Evolutionary conservation across 2,797 vertebrate species (phyloP).

Genomic region (Malacoraja senta): DNA sequence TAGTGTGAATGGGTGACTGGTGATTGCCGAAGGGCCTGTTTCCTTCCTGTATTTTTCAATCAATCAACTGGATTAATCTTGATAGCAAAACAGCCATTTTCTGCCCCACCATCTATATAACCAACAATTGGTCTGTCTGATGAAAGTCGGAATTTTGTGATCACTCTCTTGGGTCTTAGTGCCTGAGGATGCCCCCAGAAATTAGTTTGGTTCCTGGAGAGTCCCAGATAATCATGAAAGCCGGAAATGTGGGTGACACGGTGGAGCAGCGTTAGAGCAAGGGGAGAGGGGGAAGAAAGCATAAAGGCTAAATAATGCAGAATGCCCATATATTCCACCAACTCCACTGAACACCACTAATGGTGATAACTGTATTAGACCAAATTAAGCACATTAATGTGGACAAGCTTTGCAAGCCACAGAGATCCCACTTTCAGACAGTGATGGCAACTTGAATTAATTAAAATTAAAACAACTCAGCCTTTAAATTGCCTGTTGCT

Average conservation of each 20-base stretch:
- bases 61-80: neutral
- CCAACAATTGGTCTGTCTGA: neutral
- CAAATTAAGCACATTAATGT: slow-evolving; percentile 34
- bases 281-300: neutral
- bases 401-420: slow-evolving; percentile 34
- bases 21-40: no score
- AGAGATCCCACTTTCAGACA: slow-evolving; percentile 28
- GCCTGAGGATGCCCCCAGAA: neutral
- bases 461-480: slow-evolving; percentile 37
- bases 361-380: slow-evolving; percentile 34
- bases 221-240: neutral
- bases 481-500: slow-evolving; percentile 30
- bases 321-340: neutral
- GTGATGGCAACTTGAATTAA: slow-evolving; percentile 22
- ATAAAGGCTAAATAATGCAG: neutral
- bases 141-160: neutral
- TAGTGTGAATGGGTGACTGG: no score
- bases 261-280: no score
- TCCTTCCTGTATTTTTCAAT: no score
- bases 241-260: no score
- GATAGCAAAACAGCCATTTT: neutral
- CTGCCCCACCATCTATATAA: neutral
- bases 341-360: neutral
- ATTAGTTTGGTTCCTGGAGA: neutral
- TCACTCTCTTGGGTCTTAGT: neutral